phyloP scores from a whole-genome alignment of 2,113 vertebrate species.

The Gopherus flavomarginatus region DNA sequence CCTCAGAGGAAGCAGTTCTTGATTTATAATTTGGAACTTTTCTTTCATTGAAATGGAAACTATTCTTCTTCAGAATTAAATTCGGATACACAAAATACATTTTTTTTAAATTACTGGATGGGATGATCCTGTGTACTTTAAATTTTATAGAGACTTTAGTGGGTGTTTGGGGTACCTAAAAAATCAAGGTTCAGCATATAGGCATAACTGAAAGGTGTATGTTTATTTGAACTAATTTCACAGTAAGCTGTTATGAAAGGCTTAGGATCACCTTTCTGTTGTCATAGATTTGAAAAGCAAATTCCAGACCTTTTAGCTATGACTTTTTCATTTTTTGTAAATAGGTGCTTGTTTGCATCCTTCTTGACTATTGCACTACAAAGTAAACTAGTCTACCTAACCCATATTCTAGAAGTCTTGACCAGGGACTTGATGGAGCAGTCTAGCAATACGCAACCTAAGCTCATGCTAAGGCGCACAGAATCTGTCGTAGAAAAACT shows the following conservation, averaged over 20 bases:
- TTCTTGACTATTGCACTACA: conserved; percentile 93
- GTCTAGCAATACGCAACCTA: conserved; percentile 88
- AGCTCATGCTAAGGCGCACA: conserved; percentile 91
- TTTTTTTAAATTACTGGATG: conserved; percentile 43
- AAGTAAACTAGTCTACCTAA: conserved; percentile 91
- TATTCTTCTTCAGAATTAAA: conserved; percentile 44
- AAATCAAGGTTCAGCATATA: not conserved
- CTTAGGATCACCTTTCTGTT: not conserved
- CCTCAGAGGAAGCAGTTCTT: conserved; percentile 54
- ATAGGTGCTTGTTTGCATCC: conserved; percentile 91
- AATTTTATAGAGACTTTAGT: conserved; percentile 5
- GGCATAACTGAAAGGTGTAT: not conserved
- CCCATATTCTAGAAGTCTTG: conserved; percentile 90
- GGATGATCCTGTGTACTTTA: conserved; percentile 53
- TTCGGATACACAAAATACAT: conserved; percentile 24
- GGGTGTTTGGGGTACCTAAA: conserved; percentile 19
- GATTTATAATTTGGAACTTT: conserved; percentile 35
- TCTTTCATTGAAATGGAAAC: conserved; percentile 45
- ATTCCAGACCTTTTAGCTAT: not conserved
- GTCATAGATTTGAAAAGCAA: conserved; percentile 6
- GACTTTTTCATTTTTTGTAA: not conserved
- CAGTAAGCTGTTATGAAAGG: not conserved
- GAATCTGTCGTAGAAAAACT: conserved; percentile 95
- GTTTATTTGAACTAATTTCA: not conserved
- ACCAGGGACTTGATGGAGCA: conserved; percentile 91